Percentiles rank a stretch among this genome's conserved stretches.
These are phyloP conservation scores for Caenorhabditis tropicalis DNA, from an alignment of 1,140 invertebrate genomes.

Conservation along the genomic window DNA sequence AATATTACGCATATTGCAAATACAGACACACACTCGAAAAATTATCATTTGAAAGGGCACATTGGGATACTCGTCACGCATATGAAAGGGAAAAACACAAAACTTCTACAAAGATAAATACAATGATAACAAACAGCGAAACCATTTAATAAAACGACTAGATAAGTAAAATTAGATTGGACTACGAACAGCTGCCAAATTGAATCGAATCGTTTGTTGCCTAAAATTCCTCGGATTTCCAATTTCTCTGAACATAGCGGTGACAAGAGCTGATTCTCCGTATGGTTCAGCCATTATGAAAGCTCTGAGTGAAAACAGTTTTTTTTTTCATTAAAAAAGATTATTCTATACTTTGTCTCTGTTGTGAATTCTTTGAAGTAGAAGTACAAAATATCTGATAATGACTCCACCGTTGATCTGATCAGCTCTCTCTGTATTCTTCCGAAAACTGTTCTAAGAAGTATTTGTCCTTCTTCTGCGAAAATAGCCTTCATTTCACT, in stretches of 20 bases:
- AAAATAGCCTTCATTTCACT: background rate
- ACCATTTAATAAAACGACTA: background rate
- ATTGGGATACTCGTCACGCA: conserved; percentile 6
- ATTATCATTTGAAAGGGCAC: background rate
- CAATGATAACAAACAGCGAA: background rate
- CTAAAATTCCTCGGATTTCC: conserved; percentile 51
- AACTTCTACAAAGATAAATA: background rate
- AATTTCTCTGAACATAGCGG: conserved; percentile 49
- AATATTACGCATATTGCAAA: background rate
- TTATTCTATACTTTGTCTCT: conserved; percentile 34
- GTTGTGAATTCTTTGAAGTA: conserved; percentile 47
- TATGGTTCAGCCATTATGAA: conserved; percentile 28
- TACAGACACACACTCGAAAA: background rate
- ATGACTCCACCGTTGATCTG: conserved; percentile 43
- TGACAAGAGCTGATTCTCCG: conserved; percentile 35
- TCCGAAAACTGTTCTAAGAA: conserved; percentile 26
- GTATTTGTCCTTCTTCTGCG: conserved; percentile 25
- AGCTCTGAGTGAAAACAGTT: conserved; percentile 17
- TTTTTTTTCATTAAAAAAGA: background rate
- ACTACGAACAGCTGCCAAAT: conserved; percentile 35
- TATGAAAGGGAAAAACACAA: background rate
- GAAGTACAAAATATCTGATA: conserved; percentile 48
- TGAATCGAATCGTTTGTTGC: conserved; percentile 52
- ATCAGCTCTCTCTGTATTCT: conserved; percentile 45
- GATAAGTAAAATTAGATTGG: background rate